These are phyloP conservation scores for Orthonychiurus folsomi DNA, from an alignment of 2,888 invertebrate species.

Conservation along the genomic window DNA sequence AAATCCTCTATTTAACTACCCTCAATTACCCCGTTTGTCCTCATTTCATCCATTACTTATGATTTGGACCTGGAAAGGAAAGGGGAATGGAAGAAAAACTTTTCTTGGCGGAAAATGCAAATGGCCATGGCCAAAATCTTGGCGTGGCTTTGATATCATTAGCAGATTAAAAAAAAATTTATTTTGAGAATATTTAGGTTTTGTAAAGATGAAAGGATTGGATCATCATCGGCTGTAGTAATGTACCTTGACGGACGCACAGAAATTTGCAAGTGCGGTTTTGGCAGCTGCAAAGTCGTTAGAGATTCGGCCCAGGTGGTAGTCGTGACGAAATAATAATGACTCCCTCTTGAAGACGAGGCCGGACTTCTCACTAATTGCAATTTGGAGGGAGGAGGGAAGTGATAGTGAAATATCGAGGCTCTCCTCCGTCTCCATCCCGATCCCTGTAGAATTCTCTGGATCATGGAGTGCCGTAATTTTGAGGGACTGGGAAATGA, in stretches of 20 bases:
- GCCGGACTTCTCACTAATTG: conserved; percentile 21
- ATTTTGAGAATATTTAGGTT: background rate
- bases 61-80: too few species aligned
- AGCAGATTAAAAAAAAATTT: too few species aligned
- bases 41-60: too few species aligned
- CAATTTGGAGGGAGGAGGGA: conserved; percentile 20
- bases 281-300: conserved; percentile 32
- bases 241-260: conserved; percentile 35
- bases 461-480: conserved; percentile 32
- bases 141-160: too few species aligned
- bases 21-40: too few species aligned
- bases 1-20: too few species aligned
- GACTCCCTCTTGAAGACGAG: conserved; percentile 31
- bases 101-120: too few species aligned
- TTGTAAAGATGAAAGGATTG: background rate
- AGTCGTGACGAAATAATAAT: conserved; percentile 36
- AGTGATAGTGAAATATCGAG: conserved; percentile 7
- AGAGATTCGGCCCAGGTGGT: conserved; percentile 23
- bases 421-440: conserved; percentile 12
- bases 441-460: conserved; percentile 5
- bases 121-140: too few species aligned
- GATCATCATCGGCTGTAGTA: background rate
- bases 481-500: conserved; percentile 50
- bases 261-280: conserved; percentile 34
- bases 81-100: too few species aligned